Conservation (phyloP, 2,888 invertebrate species). For the Blastobasis adustella region DNA sequence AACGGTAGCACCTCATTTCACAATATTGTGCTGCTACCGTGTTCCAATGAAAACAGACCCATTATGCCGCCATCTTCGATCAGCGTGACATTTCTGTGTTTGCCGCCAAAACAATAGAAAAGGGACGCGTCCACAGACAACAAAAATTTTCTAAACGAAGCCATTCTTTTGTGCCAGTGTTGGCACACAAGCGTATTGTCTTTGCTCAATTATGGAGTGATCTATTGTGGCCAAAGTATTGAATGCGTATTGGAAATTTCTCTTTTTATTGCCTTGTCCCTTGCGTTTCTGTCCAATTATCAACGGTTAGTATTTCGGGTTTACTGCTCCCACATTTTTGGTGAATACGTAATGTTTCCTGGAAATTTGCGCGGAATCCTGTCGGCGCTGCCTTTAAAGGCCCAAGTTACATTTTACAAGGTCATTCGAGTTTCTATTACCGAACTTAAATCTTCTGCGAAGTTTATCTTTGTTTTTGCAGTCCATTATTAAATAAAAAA, state of each 20-base stretch:
- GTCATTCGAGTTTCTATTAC: too few relatives aligned
- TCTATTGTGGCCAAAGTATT: slow-evolving; percentile 42
- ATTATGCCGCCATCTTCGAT: slow-evolving; percentile 37
- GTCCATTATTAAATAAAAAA: too few relatives aligned
- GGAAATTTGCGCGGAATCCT: slow-evolving; percentile 17
- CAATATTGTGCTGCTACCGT: slow-evolving; percentile 27
- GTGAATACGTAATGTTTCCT: slow-evolving; percentile 38
- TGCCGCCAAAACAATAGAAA: slow-evolving; percentile 49
- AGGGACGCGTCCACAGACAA: slow-evolving; percentile 19
- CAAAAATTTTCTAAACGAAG: slow-evolving; percentile 5
- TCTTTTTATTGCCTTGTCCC: slow-evolving; percentile 8
- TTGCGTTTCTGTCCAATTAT: too few relatives aligned
- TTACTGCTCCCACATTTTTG: slow-evolving; percentile 60
- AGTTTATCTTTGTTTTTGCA: too few relatives aligned
- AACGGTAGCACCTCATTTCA: slow-evolving; percentile 56
- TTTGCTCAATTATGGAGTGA: slow-evolving; percentile 69
- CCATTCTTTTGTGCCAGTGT: slow-evolving; percentile 29
- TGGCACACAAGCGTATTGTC: slow-evolving; percentile 49
- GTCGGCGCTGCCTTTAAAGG: too few relatives aligned
- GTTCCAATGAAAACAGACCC: slow-evolving; percentile 19
- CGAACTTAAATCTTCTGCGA: too few relatives aligned
- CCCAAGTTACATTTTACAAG: too few relatives aligned
- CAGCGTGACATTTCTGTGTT: slow-evolving; percentile 55
- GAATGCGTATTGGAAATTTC: slow-evolving; percentile 24
- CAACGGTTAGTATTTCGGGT: slow-evolving; percentile 28